Base-by-base conservation (phyloP, 2,888 invertebrate species). In the Synanthedon vespiformis region DNA sequence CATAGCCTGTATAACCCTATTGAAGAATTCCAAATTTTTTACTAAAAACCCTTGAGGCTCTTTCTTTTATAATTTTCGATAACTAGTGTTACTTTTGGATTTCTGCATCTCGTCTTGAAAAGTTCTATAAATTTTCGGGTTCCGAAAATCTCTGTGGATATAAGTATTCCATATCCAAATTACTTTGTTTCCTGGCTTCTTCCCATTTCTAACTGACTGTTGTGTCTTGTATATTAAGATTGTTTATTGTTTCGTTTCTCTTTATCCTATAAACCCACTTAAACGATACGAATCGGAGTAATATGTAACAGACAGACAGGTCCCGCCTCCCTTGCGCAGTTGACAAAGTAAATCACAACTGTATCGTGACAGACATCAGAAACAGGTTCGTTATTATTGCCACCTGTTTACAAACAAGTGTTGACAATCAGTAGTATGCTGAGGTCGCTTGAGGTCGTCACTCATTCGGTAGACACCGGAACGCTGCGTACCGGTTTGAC, bases 391-490 rank as follows among this genome's bases (percentile, higher is more conserved):
- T 60, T 59, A 60, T 57, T 34, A 44, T n/a, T 44, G 55, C 55
- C 66, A 73, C 77, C 67, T 71, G 74, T 67, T 70, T 44, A 44
- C 44, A 58, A 61, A 58, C 54, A 59, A 57, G 59, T 62, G 69
- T 64, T 65, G 64, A 63, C 66, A 63, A 56, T 55, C 56, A 56
- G 59, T 56, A 59, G 58, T n/a, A 51, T 60, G 56, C 63, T 61
- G 67, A 71, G 78, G 75, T 75, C 78, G 68, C 58, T 61, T 63
- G 76, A 77, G 84, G 77, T 80, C 80, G 69, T 78, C 79, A 70
- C 72, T 77, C 75, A 73, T 67, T 69, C 64, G 71, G 48, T 41
- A 41, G 54, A 62, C 65, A 68, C 68, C 62, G 65, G 66, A 62
- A 62, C 56, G 54, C 62, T 59, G 52, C 58, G 52, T 70, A 80